These are phyloP conservation scores for Phorcus lineatus DNA, from an alignment of 2,888 invertebrate species.

Conservation along the genomic window DNA sequence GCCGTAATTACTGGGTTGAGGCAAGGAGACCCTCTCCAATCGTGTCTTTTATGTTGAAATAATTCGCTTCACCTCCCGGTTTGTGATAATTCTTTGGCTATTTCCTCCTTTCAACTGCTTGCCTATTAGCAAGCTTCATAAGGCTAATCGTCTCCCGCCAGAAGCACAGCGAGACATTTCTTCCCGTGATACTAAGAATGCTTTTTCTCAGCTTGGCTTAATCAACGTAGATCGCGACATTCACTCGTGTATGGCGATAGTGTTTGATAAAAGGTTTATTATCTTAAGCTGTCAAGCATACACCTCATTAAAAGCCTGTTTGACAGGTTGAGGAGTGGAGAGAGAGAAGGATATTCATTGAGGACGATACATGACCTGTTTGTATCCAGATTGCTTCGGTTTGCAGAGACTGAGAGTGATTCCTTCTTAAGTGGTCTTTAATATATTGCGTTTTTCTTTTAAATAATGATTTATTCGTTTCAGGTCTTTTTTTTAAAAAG, in stretches of 20 bases:
- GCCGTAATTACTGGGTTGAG: not conserved
- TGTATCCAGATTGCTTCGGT: not conserved
- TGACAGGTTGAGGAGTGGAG: not conserved
- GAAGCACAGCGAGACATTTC: not conserved
- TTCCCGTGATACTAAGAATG: not conserved
- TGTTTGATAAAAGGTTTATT: conserved; percentile 4
- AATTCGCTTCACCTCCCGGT: conserved; percentile 16
- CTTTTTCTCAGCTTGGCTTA: conserved; percentile 18
- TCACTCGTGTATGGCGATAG: not conserved
- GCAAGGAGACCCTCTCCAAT: conserved; percentile 14
- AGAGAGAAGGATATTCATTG: not conserved
- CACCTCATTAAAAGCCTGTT: not conserved
- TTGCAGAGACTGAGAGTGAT: not conserved
- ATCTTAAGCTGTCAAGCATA: conserved; percentile 10
- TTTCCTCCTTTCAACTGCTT: conserved; percentile 6
- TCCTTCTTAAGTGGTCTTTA: not conserved
- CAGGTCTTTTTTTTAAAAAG: too few relatives aligned
- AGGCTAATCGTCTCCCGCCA: not conserved
- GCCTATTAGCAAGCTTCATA: not conserved
- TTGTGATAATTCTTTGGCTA: conserved; percentile 11
- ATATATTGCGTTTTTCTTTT: too few relatives aligned
- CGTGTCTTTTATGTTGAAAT: not conserved
- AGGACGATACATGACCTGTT: not conserved
- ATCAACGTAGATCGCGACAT: conserved; percentile 10
- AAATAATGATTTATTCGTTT: too few relatives aligned